Base-by-base conservation (phyloP, 2,797 vertebrate genomes). In the Crax fasciolata region DNA sequence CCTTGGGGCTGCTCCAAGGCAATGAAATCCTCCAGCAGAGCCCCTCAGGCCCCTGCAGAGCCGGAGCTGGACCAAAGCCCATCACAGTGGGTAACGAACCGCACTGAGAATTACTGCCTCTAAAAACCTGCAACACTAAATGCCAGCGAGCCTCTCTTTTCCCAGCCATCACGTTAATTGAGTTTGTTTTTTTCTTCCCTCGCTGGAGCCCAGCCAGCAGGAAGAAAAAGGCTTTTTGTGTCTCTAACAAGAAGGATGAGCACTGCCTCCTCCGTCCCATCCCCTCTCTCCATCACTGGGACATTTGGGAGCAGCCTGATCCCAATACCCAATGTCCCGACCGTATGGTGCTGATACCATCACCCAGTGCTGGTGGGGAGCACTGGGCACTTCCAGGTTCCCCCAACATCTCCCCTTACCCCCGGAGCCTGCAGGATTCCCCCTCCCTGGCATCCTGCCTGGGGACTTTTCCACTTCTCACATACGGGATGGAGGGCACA, bases 221-320 rank as follows among this genome's bases (percentile, higher is more conserved):
- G 75, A 96, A 94, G 78, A 95, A 93, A 95, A 84, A 92, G 91
- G 81, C 75, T 90, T 96, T 97, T 93, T 97, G 78, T 96, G 16
- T 67, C 61, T 32, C 70, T 86, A 51, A 95, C 73, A 82, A 95
- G 87, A 80, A 41, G 89, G 75, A 85, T 48, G 77, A 87, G 77
- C 24, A 46, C 15, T 43, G 58, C 44, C 61, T 59, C n/a, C 51
- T 91, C 28, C 6, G 0, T 55, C 90, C 54, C 83, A 57, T 65
- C 85, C 28, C 6, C n/a, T 74, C 61, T 54, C 55, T 66, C 38
- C 4, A 4, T 21, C 15, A 1, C 13, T 1, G 4, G 23, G 59
- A 43, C 16, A 6, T 87, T 90, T 72, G 12, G 1, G 27, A 81
- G 55, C 23, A 71, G 39, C 44, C n/a, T 59, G 35, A 27, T 24